Evolutionary conservation across 2,888 invertebrate genomes (phyloP).

Genomic region (Encarsia formosa): DNA sequence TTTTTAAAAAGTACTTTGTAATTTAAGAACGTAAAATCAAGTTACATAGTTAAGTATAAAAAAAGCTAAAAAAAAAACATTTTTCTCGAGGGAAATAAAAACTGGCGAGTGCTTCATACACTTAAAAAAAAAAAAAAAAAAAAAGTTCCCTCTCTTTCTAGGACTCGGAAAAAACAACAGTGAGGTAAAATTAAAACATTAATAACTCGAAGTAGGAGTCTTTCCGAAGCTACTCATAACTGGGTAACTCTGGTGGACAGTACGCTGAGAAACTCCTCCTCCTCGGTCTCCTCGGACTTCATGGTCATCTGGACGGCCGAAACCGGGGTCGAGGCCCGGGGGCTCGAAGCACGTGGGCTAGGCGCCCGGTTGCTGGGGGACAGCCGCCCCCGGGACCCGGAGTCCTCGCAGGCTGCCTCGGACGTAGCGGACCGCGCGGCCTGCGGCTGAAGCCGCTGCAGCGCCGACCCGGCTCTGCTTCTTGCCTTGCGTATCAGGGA

Average conservation of each 20-base stretch:
- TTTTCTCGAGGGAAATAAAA: too few relatives aligned
- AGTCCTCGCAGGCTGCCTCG: conserved; percentile 32
- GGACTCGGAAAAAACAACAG: too few relatives aligned
- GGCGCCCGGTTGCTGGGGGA: conserved; percentile 24
- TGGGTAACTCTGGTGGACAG: conserved; percentile 36
- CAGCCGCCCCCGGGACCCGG: conserved; percentile 36
- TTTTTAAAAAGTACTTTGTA: too few relatives aligned
- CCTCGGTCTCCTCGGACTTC: too few relatives aligned
- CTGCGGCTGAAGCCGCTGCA: neutral
- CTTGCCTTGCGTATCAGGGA: conserved; percentile 14
- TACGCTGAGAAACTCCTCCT: conserved; percentile 34
- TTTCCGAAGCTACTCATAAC: conserved; percentile 29
- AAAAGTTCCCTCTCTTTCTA: too few relatives aligned
- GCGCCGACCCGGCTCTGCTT: neutral
- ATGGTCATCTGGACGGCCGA: conserved; percentile 42
- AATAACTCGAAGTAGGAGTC: neutral
- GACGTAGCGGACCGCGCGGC: neutral
- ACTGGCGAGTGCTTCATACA: too few relatives aligned
- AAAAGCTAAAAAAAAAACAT: too few relatives aligned
- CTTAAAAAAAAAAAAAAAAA: too few relatives aligned
- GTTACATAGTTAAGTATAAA: too few relatives aligned
- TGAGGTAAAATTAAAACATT: neutral
- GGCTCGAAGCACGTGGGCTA: too few relatives aligned
- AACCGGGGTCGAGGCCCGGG: conserved; percentile 38
- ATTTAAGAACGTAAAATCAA: too few relatives aligned